These are phyloP conservation scores for Turritopsis rubra DNA, from an alignment of 30 jellyfish, hydroid and myxozoan species.

Conservation along the genomic window DNA sequence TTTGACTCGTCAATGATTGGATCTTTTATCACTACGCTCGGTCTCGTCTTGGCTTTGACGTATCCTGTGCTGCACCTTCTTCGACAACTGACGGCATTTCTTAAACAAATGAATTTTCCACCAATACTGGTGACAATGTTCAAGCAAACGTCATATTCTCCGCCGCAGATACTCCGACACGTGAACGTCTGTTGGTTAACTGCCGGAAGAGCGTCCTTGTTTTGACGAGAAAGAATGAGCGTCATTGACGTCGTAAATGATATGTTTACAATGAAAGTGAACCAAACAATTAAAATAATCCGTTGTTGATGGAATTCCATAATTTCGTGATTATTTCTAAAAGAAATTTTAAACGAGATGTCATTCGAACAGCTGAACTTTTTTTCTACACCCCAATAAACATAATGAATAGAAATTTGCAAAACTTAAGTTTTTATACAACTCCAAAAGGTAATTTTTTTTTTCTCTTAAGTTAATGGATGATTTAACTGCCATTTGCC, in stretches of 20 bases:
- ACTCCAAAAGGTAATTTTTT: background rate
- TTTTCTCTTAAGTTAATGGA: background rate
- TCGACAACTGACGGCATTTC: background rate
- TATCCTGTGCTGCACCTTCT: background rate
- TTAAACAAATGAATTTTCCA: background rate
- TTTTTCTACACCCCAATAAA: too few relatives aligned
- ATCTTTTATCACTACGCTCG: background rate
- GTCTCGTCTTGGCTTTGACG: background rate
- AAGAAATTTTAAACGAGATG: background rate
- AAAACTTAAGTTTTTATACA: background rate
- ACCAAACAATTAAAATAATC: background rate
- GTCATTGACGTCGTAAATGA: background rate
- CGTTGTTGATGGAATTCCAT: background rate
- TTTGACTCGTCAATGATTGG: background rate
- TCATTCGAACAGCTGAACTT: background rate
- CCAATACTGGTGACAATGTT: background rate
- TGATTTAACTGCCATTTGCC: background rate
- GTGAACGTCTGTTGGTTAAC: background rate
- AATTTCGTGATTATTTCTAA: background rate
- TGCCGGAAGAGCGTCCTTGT: background rate
- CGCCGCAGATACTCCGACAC: conserved; percentile 7
- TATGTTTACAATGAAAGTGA: background rate
- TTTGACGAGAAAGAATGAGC: background rate
- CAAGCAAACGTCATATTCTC: conserved; percentile 7
- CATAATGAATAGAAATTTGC: background rate